A percentile compares a stretch with the other conserved stretches of the same genome.
Conservation (phyloP, 1,140 invertebrate species). For the Philotrypesis tridentata region DNA sequence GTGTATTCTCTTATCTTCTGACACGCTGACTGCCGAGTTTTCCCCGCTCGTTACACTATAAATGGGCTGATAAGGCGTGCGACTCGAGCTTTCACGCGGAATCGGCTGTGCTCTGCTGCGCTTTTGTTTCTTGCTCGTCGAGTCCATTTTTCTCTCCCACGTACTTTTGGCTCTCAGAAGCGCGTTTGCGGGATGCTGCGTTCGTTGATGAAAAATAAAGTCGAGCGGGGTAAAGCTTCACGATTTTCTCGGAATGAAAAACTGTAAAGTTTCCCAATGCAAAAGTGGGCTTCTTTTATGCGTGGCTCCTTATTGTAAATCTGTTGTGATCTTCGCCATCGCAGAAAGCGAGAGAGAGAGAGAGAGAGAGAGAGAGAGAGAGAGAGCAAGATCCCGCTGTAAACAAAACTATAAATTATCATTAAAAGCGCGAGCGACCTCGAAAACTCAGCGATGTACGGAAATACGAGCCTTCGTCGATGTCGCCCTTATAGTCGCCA, state of each 20-base stretch:
- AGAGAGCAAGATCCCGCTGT: slow-evolving; percentile 2
- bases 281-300: not conserved
- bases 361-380: not conserved
- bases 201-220: too few species aligned
- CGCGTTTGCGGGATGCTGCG: too few species aligned
- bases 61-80: not conserved
- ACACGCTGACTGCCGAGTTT: not conserved
- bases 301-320: not conserved
- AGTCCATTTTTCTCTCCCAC: not conserved
- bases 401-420: slow-evolving; percentile 40
- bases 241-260: not conserved
- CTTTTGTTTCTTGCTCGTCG: not conserved
- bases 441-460: slow-evolving; percentile 9
- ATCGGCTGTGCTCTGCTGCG: too few species aligned
- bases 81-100: too few species aligned
- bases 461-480: not conserved
- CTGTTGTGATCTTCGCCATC: not conserved
- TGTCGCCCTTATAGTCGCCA: not conserved
- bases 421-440: slow-evolving; percentile 12
- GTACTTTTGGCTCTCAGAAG: too few species aligned
- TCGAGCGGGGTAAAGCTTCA: not conserved
- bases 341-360: too few species aligned
- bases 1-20: not conserved
- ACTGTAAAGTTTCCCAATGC: not conserved
- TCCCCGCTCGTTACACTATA: not conserved